These are phyloP conservation scores for Darevskia nairensis DNA, from an alignment of 2,797 vertebrate species.

Conservation along the genomic window DNA sequence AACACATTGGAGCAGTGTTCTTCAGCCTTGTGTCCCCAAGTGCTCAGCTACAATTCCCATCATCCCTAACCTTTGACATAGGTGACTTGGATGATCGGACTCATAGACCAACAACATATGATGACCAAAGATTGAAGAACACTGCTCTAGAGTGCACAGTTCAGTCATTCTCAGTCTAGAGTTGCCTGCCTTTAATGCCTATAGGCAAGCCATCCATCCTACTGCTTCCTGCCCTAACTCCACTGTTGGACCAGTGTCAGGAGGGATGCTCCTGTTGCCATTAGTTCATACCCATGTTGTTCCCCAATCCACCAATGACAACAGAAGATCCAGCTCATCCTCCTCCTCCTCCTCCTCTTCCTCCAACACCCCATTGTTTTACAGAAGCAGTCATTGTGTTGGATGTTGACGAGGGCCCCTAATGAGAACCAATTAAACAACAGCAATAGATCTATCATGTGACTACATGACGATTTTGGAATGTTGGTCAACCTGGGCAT, in stretches of 20 bases:
- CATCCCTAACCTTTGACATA: too few species aligned
- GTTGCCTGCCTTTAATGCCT: neutral
- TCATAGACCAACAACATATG: too few species aligned
- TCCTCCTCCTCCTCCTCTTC: too few species aligned
- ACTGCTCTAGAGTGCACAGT: neutral
- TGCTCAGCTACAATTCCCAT: too few species aligned
- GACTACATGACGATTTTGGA: neutral
- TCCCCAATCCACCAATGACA: neutral
- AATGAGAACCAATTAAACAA: neutral
- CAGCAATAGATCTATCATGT: neutral
- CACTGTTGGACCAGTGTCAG: neutral
- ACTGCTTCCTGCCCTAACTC: neutral
- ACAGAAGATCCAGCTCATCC: neutral
- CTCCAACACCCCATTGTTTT: neutral
- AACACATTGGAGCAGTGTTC: too few species aligned
- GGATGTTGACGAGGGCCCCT: neutral
- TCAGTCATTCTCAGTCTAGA: neutral
- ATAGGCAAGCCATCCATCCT: neutral
- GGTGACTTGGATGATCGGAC: too few species aligned
- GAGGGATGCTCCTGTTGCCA: neutral
- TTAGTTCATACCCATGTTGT: neutral
- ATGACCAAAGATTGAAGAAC: too few species aligned
- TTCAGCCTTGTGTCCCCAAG: too few species aligned
- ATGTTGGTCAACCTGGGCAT: neutral
- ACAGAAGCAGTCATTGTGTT: neutral